Evolutionary conservation across 2,888 invertebrate species (phyloP).

Genomic region (Trichopoda pennipes): DNA sequence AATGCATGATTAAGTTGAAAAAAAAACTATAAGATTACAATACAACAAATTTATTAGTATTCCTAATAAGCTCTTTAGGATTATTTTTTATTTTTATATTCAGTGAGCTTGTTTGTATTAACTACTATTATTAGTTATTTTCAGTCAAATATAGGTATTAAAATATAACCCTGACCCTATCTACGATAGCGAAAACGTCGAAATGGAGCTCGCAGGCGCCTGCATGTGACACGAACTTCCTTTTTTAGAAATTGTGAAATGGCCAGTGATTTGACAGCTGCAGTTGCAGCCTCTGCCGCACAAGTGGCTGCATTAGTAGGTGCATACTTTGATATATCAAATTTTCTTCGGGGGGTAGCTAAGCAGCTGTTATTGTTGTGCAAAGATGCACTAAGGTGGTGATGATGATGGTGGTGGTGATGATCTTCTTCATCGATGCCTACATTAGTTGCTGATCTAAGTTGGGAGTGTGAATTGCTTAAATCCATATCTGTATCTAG

Average conservation of each 20-base stretch:
- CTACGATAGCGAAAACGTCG: slow-evolving; percentile 79
- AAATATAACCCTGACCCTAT: slow-evolving; percentile 72
- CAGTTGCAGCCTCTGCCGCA: slow-evolving; percentile 75
- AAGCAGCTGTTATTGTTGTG: slow-evolving; percentile 69
- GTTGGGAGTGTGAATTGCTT: slow-evolving; percentile 76
- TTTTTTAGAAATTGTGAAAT: slow-evolving; percentile 79
- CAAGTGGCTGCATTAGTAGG: slow-evolving; percentile 73
- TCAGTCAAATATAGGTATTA: slow-evolving; percentile 70
- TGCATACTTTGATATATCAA: slow-evolving; percentile 77
- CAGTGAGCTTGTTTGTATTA: slow-evolving; percentile 39
- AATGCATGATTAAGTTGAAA: slow-evolving; percentile 39
- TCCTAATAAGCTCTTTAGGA: slow-evolving; percentile 50
- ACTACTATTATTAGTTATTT: slow-evolving; percentile 23
- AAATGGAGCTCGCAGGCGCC: slow-evolving; percentile 78
- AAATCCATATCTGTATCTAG: slow-evolving; percentile 80
- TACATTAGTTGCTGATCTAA: slow-evolving; percentile 58
- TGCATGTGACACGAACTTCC: slow-evolving; percentile 79
- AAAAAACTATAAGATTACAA: slow-evolving; percentile 42
- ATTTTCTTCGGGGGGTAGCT: slow-evolving; percentile 75
- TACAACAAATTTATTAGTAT: slow-evolving; percentile 43
- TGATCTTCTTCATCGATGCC: slow-evolving; percentile 70
- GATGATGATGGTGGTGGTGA: slow-evolving; percentile 56
- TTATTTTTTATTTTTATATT: slow-evolving; percentile 12
- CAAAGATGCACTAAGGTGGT: slow-evolving; percentile 48
- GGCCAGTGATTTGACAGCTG: slow-evolving; percentile 76